phyloP scores from a whole-genome alignment of 2,113 vertebrate genomes.

The Bothrops jararaca region DNA sequence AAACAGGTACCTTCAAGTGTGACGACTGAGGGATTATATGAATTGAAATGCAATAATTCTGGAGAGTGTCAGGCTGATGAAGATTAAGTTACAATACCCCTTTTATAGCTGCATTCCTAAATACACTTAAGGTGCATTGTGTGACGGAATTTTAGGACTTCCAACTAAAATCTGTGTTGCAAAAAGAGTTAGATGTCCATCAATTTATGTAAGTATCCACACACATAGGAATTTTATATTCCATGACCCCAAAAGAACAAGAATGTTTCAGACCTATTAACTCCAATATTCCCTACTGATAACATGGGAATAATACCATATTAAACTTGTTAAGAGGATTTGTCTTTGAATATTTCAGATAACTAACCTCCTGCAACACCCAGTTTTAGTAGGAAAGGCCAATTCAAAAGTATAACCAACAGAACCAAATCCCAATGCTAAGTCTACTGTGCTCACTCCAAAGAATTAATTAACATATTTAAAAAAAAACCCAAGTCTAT shows the following conservation, averaged over 20 bases:
- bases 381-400: neutral
- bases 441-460: neutral
- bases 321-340: neutral
- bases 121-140: too few relatives aligned
- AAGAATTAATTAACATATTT: neutral
- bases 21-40: too few relatives aligned
- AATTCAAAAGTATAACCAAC: neutral
- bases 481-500: neutral
- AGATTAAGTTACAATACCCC: too few relatives aligned
- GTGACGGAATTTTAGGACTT: too few relatives aligned
- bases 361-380: neutral
- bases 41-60: too few relatives aligned
- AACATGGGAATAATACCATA: neutral
- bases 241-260: neutral
- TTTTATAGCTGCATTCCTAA: too few relatives aligned
- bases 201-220: too few relatives aligned
- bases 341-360: neutral
- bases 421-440: neutral
- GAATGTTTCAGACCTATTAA: neutral
- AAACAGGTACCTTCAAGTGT: too few relatives aligned
- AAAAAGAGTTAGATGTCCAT: too few relatives aligned
- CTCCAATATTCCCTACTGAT: neutral
- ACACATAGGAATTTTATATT: too few relatives aligned
- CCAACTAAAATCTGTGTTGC: too few relatives aligned
- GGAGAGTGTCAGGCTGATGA: too few relatives aligned